phyloP scores from a whole-genome alignment of 2,888 invertebrate genomes.

The Julus scanicus region DNA sequence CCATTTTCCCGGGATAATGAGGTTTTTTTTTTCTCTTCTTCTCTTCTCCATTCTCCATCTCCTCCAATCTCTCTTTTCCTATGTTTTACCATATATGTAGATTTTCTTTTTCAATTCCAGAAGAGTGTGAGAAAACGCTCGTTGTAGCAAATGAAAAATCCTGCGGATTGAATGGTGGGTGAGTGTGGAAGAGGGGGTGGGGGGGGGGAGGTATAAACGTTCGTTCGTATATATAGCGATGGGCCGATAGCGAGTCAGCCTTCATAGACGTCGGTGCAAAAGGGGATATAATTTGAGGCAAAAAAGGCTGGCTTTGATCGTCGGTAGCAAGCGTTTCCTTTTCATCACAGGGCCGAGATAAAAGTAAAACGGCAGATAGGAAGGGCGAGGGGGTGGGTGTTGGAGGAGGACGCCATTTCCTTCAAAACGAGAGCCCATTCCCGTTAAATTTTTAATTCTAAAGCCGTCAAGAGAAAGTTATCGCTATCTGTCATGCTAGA shows the following conservation, averaged over 20 bases:
- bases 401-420: constrained; percentile 1
- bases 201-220: neutral
- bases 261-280: neutral
- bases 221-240: neutral
- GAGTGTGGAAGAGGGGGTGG: neutral
- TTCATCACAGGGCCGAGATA: constrained; percentile 52
- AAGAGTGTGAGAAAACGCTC: constrained; percentile 23
- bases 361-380: constrained; percentile 52
- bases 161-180: neutral
- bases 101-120: constrained; percentile 30
- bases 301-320: constrained; percentile 37
- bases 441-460: constrained; percentile 56
- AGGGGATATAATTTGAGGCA: constrained; percentile 53
- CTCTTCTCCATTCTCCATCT: neutral
- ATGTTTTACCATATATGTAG: constrained; percentile 38
- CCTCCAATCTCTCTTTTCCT: neutral
- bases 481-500: constrained; percentile 57
- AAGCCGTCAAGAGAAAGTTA: constrained; percentile 55
- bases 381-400: neutral
- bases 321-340: constrained; percentile 46
- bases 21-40: neutral
- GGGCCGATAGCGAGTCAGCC: constrained; percentile 18
- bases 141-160: constrained; percentile 16
- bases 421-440: constrained; percentile 47
- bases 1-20: constrained; percentile 3